phyloP scores from a whole-genome alignment of 2,113 vertebrate genomes.

The Meriones unguiculatus region DNA sequence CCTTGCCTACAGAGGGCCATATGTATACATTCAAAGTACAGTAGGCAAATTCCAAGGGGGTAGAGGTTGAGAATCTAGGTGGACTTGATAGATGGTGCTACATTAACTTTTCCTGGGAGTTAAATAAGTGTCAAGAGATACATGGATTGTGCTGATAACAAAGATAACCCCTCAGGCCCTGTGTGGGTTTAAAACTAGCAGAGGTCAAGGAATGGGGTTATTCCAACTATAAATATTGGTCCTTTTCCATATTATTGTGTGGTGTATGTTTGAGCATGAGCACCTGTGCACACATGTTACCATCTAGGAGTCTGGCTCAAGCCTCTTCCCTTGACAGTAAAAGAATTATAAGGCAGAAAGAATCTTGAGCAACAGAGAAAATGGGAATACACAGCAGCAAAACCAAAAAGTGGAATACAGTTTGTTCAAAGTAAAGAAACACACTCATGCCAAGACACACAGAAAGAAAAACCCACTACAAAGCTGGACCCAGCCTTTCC shows the following conservation, averaged over 20 bases:
- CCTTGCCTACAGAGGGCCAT: rapidly evolving
- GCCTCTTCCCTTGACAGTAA: neutral
- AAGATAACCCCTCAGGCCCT: no score
- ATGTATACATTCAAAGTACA: neutral
- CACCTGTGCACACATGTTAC: neutral
- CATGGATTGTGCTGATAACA: neutral
- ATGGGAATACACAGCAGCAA: neutral
- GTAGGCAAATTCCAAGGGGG: neutral
- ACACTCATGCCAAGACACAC: neutral
- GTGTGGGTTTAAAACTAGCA: neutral
- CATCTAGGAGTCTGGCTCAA: neutral
- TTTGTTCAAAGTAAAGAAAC: neutral
- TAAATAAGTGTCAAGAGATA: neutral
- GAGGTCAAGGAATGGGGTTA: no score
- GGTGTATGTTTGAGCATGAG: neutral
- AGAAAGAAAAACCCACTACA: neutral
- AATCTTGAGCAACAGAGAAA: neutral
- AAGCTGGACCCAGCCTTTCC: neutral
- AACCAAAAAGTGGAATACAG: neutral
- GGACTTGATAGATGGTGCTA: no score
- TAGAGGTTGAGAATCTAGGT: neutral
- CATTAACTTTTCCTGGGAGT: neutral
- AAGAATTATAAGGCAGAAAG: neutral
- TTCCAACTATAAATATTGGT: neutral
- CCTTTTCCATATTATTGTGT: neutral